Evolutionary conservation across 1,140 invertebrate genomes (phyloP).

Genomic region (Calephelis virginiensis): DNA sequence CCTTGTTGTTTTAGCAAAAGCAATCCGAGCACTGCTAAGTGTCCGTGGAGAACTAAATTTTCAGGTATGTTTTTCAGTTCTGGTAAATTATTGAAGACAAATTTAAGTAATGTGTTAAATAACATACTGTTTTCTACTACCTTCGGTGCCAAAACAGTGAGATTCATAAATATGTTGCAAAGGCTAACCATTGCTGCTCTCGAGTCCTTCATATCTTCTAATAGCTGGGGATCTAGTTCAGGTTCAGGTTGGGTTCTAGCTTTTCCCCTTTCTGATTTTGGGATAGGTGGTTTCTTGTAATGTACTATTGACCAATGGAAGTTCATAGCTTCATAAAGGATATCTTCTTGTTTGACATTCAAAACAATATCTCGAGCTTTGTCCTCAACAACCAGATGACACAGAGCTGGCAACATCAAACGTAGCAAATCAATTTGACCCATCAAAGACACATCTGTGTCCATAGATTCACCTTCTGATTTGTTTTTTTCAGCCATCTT

Average conservation of each 20-base stretch:
- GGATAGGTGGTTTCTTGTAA: conserved; percentile 89
- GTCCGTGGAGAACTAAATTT: conserved; percentile 90
- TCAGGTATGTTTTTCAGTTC: conserved; percentile 90
- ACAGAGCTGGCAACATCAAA: conserved; percentile 91
- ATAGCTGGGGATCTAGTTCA: conserved; percentile 83
- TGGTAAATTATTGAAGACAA: conserved; percentile 92
- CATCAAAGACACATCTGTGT: conserved; percentile 69
- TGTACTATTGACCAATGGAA: conserved; percentile 93
- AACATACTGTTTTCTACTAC: conserved; percentile 86
- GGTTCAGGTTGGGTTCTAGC: conserved; percentile 85
- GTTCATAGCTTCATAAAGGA: conserved; percentile 87
- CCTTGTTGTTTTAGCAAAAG: conserved; percentile 91
- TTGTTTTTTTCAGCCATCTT: conserved; percentile 81
- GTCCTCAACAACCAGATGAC: conserved; percentile 94
- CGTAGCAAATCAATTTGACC: conserved; percentile 89
- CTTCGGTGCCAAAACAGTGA: conserved; percentile 91
- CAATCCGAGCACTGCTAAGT: conserved; percentile 89
- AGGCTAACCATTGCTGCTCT: conserved; percentile 90
- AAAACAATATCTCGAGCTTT: conserved; percentile 89
- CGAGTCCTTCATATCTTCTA: conserved; percentile 90
- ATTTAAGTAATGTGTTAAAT: conserved; percentile 90
- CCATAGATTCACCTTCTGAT: conserved; percentile 77
- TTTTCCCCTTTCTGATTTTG: conserved; percentile 87
- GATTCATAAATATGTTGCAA: conserved; percentile 95
- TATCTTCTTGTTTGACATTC: conserved; percentile 87